phyloP scores from a whole-genome alignment of 1,140 invertebrate genomes.

The Drosophila fuyamai region DNA sequence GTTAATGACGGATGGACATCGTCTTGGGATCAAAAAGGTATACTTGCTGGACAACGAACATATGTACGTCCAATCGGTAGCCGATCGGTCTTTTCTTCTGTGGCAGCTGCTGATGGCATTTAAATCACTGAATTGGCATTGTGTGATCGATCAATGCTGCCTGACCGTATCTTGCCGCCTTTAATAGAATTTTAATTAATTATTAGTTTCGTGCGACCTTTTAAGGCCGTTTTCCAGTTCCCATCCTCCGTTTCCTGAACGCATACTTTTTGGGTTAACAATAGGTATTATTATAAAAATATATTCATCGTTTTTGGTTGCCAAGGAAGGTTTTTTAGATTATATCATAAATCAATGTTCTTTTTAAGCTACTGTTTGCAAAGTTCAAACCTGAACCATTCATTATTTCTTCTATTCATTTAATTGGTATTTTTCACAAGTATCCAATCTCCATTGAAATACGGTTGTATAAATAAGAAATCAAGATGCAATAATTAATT shows the following conservation, averaged over 20 bases:
- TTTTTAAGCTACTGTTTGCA: background rate
- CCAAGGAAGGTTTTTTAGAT: slow-evolving; percentile 3
- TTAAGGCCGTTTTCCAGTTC: slow-evolving; percentile 31
- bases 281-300: slow-evolving; percentile 6
- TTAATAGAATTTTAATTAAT: slow-evolving; percentile 81
- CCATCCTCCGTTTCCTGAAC: slow-evolving; percentile 6
- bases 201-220: slow-evolving; percentile 62
- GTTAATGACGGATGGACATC: slow-evolving; percentile 69
- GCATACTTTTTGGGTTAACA: slow-evolving; percentile 7
- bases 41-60: slow-evolving; percentile 19
- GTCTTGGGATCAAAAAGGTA: slow-evolving; percentile 20
- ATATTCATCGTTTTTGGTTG: background rate
- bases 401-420: background rate
- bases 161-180: slow-evolving; percentile 26
- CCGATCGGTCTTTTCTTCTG: slow-evolving; percentile 57
- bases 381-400: background rate
- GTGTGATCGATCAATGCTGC: slow-evolving; percentile 50
- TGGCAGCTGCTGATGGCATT: slow-evolving; percentile 66
- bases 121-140: slow-evolving; percentile 60
- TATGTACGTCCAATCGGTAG: slow-evolving; percentile 46
- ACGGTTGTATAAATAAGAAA: slow-evolving; percentile 14
- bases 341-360: slow-evolving; percentile 4
- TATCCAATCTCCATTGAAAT: slow-evolving; percentile 4
- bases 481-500: slow-evolving; percentile 25
- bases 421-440: slow-evolving; percentile 19